Percentiles rank a stretch among this genome's conserved stretches.
Conservation (phyloP, 2,888 invertebrate species). For the Cephus nigrinus region DNA sequence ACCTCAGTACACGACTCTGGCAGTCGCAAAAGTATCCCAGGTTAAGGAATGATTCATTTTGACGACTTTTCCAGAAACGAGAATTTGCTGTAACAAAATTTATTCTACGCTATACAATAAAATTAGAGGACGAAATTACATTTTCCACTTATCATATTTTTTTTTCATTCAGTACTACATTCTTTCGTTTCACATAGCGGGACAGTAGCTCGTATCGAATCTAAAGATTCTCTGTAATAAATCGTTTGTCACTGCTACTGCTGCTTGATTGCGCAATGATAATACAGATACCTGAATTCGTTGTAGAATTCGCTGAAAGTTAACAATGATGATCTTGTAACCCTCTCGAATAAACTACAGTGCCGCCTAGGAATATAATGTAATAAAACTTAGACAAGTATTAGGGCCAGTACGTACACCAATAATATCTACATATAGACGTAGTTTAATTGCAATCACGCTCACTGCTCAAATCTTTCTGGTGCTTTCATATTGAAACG, state of each 20-base stretch:
- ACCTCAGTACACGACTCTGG: not conserved
- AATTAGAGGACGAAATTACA: not conserved
- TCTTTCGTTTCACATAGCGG: not conserved
- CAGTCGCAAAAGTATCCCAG: not conserved
- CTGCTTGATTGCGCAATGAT: constrained; percentile 32
- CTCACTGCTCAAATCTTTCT: constrained; percentile 48
- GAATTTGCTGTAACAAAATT: not conserved
- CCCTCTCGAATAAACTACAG: constrained; percentile 4
- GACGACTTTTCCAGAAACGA: not conserved
- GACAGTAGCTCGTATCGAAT: not conserved
- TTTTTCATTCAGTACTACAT: not conserved
- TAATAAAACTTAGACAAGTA: constrained; percentile 16
- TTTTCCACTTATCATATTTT: not conserved
- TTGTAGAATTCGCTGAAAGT: constrained; percentile 36
- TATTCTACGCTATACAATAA: not conserved
- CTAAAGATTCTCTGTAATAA: not conserved
- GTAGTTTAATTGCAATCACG: constrained; percentile 29
- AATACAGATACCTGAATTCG: constrained; percentile 37
- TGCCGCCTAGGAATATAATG: constrained; percentile 3
- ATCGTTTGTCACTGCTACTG: constrained; percentile 25
- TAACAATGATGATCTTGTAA: not conserved
- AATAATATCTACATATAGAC: constrained; percentile 10
- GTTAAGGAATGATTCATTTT: not conserved
- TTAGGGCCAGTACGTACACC: constrained; percentile 37
- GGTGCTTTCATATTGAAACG: constrained; percentile 42